Evolutionary conservation across 2,113 vertebrate genomes (phyloP).

Genomic region (Madoqua kirkii): DNA sequence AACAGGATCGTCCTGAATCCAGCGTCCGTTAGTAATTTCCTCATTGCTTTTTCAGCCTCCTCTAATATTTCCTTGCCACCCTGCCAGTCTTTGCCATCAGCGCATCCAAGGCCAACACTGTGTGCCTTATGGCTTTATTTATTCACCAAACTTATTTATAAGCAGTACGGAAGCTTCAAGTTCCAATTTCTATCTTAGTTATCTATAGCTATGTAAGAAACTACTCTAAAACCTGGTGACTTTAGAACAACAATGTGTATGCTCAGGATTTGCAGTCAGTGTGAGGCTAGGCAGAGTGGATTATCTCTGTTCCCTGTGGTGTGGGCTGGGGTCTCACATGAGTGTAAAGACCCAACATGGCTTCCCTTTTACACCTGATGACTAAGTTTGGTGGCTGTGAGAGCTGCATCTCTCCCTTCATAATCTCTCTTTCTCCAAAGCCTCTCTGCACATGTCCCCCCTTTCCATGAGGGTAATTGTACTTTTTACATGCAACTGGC

Average conservation of each 20-base stretch:
- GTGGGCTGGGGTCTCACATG: background rate
- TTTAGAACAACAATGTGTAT: background rate
- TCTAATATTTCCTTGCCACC: background rate
- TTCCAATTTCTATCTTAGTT: background rate
- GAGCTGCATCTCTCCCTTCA: background rate
- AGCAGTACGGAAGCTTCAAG: background rate
- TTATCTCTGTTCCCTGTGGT: background rate
- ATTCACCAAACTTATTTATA: background rate
- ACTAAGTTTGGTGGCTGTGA: background rate
- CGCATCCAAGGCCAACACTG: background rate
- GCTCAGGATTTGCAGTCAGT: background rate
- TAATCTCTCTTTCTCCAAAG: background rate
- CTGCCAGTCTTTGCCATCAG: background rate
- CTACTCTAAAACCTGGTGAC: background rate
- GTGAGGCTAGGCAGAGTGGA: background rate
- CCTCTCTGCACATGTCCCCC: background rate
- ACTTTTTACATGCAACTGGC: background rate
- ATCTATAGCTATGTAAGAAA: background rate
- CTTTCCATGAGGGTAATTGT: background rate
- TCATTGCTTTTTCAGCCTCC: background rate
- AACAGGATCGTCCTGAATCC: background rate
- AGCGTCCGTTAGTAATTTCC: background rate
- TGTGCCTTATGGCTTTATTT: background rate
- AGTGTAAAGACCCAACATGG: background rate
- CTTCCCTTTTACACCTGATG: background rate